phyloP scores from a whole-genome alignment of 1,140 invertebrate genomes.

The Macrobrachium rosenbergii region DNA sequence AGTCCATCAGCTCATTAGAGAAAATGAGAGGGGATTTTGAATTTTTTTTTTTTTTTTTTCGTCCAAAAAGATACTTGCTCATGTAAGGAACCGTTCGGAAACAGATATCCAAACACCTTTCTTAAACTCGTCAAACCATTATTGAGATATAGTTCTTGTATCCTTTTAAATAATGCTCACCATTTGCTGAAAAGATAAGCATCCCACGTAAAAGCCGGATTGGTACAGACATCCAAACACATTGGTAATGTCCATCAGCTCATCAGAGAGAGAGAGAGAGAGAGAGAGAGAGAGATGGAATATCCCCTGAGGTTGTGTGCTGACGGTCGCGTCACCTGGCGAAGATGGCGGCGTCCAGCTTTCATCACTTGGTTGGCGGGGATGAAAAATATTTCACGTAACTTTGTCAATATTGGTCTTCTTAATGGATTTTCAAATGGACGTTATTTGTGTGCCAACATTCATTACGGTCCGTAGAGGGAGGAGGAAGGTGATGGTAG shows the following conservation, averaged over 20 bases:
- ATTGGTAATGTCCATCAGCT: not conserved
- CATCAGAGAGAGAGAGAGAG: constrained; percentile 14
- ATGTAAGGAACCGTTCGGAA: no score
- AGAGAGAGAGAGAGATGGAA: constrained; percentile 4
- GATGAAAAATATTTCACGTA: constrained; percentile 58
- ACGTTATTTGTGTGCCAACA: constrained; percentile 61
- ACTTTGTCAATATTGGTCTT: constrained; percentile 59
- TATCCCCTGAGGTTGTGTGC: not conserved
- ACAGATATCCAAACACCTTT: no score
- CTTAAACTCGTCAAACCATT: no score
- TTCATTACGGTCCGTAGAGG: constrained; percentile 37
- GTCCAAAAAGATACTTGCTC: no score
- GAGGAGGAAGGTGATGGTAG: not conserved
- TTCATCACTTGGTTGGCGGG: constrained; percentile 51
- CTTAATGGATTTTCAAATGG: constrained; percentile 63
- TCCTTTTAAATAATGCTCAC: no score
- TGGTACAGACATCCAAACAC: no score
- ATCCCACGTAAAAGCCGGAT: no score
- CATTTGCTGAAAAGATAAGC: no score
- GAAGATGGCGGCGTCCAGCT: constrained; percentile 44
- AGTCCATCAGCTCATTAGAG: no score
- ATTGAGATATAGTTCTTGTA: no score
- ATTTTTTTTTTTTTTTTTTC: no score
- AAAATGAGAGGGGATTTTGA: no score
- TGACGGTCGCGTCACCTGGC: constrained; percentile 29